Percentiles rank a stretch among this genome's conserved stretches.
Conservation (phyloP, 2,797 vertebrate species). For the Melanotaenia maccullochi region DNA sequence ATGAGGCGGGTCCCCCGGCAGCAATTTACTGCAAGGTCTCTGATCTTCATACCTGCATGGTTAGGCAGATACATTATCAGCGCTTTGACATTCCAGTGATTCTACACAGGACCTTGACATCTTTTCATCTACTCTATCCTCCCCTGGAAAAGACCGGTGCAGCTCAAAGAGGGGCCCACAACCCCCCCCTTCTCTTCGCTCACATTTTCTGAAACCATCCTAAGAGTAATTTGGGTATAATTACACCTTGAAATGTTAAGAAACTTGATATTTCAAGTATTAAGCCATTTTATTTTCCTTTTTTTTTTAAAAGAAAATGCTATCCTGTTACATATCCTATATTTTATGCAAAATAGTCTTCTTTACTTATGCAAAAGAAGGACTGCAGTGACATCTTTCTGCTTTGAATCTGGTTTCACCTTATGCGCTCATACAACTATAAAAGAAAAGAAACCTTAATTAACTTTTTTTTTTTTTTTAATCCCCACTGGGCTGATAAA, state of each 20-base stretch:
- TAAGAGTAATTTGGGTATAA: not conserved
- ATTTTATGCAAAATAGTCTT: not conserved
- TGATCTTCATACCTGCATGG: conserved; percentile 75
- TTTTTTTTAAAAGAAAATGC: not conserved
- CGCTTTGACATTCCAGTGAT: conserved; percentile 67
- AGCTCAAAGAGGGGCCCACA: conserved; percentile 16
- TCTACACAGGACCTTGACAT: conserved; percentile 64
- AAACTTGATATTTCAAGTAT: conserved; percentile 2
- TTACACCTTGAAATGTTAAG: not conserved
- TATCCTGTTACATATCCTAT: not conserved
- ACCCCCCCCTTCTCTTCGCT: not conserved
- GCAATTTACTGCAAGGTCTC: conserved; percentile 63
- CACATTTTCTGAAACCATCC: conserved; percentile 10
- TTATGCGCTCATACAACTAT: not conserved
- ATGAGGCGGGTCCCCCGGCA: conserved; percentile 58
- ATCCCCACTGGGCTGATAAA: not conserved
- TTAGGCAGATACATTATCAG: conserved; percentile 68
- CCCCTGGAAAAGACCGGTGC: conserved; percentile 22
- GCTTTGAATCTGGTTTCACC: not conserved
- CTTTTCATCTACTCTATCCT: conserved; percentile 71
- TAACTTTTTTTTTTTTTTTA: not conserved
- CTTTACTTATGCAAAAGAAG: not conserved
- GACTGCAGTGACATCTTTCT: not conserved
- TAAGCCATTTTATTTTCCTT: not conserved
- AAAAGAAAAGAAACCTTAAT: not conserved